phyloP scores from a whole-genome alignment of 1,140 invertebrate genomes.

The Drosophila sp. region DNA sequence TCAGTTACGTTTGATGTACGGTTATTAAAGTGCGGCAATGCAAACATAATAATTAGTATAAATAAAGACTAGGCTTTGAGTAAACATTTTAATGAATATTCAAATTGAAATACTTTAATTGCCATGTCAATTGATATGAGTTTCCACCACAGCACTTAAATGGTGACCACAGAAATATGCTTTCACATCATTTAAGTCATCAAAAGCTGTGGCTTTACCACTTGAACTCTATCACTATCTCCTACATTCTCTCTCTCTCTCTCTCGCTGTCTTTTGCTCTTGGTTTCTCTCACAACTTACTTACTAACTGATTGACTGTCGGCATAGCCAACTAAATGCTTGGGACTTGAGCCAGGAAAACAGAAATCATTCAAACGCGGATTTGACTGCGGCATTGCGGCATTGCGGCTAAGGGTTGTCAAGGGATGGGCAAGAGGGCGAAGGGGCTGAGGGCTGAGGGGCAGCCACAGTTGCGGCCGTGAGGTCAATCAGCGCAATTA shows the following conservation, averaged over 20 bases:
- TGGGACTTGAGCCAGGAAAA: slow-evolving; percentile 5
- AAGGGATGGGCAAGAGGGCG: slow-evolving; percentile 1
- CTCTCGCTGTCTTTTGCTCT: neutral
- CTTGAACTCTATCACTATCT: slow-evolving; percentile 32
- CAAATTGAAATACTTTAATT: slow-evolving; percentile 18
- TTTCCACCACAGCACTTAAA: slow-evolving; percentile 2
- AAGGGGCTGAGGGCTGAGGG: neutral
- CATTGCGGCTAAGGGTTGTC: slow-evolving; percentile 16
- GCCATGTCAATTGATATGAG: slow-evolving; percentile 7
- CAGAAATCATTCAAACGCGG: slow-evolving; percentile 56
- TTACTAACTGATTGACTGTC: slow-evolving; percentile 19
- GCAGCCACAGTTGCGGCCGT: slow-evolving; percentile 62
- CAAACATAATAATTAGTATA: slow-evolving; percentile 42
- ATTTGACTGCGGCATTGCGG: slow-evolving; percentile 72
- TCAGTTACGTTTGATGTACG: slow-evolving; percentile 8
- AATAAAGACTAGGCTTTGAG: slow-evolving; percentile 10
- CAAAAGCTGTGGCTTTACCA: slow-evolving; percentile 54
- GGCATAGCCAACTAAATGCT: slow-evolving; percentile 18
- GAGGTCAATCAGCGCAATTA: slow-evolving; percentile 77
- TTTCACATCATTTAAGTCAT: slow-evolving; percentile 59
- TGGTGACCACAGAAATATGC: slow-evolving; percentile 32
- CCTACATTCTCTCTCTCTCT: too few species aligned
- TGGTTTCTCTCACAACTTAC: neutral
- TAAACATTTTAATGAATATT: slow-evolving; percentile 6
- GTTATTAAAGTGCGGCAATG: neutral